phyloP scores from a whole-genome alignment of 1,140 invertebrate genomes.

The Meloidogyne exigua region DNA sequence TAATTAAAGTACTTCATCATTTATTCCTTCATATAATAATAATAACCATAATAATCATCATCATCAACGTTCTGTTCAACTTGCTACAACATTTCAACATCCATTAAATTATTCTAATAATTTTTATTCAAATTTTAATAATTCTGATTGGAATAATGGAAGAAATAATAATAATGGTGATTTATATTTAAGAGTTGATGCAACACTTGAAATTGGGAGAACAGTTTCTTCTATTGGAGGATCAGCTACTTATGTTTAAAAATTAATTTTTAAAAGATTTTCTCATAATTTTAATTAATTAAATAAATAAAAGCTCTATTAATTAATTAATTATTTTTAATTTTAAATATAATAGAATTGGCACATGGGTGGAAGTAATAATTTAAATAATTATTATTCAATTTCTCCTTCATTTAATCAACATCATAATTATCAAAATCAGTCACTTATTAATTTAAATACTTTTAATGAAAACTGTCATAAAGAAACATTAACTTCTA shows the following conservation, averaged over 20 bases:
- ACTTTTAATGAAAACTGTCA: no score
- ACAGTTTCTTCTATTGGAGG: not conserved
- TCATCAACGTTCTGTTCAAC: not conserved
- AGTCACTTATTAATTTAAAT: not conserved
- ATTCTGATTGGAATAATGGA: not conserved
- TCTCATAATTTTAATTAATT: no score
- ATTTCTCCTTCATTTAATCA: not conserved
- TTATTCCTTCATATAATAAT: no score
- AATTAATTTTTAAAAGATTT: not conserved
- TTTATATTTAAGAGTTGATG: slow-evolving; percentile 22
- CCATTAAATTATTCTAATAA: slow-evolving; percentile 1
- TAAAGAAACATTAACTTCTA: no score
- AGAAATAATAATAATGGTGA: not conserved
- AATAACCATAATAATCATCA: no score
- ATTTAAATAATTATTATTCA: not conserved
- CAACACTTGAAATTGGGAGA: slow-evolving; percentile 19
- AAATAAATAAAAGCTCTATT: no score
- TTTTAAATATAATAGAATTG: not conserved
- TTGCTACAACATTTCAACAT: not conserved
- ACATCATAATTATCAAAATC: not conserved
- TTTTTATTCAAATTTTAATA: not conserved
- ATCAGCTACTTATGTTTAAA: not conserved
- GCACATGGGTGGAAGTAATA: not conserved
- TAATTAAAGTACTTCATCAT: no score
- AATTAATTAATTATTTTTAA: not conserved